These are phyloP conservation scores for Malurus cyaneus DNA, from an alignment of 2,113 vertebrate genomes.

Conservation along the genomic window DNA sequence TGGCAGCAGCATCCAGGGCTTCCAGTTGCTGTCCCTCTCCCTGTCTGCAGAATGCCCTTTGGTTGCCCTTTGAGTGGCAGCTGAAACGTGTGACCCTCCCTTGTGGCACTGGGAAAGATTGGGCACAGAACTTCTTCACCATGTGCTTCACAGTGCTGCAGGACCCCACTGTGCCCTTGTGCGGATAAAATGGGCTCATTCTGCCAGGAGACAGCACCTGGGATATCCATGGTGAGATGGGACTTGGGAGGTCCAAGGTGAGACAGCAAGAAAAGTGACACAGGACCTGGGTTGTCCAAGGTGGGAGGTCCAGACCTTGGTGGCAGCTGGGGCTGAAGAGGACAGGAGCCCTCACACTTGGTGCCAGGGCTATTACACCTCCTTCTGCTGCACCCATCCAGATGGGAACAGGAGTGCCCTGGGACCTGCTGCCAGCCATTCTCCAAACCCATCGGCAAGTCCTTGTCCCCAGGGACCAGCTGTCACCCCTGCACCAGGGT, in stretches of 20 bases:
- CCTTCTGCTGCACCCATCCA: fast-evolving
- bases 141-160: fast-evolving
- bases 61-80: background rate
- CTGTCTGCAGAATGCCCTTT: background rate
- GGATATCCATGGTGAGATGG: background rate
- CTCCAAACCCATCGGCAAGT: background rate
- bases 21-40: background rate
- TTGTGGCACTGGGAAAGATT: background rate
- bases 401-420: background rate
- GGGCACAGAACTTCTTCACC: background rate
- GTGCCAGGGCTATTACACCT: background rate
- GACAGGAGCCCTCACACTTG: background rate
- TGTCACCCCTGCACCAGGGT: fast-evolving
- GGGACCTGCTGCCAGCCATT: background rate
- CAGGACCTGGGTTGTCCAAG: too few species aligned
- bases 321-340: background rate
- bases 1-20: background rate
- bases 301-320: background rate
- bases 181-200: background rate
- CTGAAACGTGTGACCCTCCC: background rate
- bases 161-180: background rate
- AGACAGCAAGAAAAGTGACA: too few species aligned
- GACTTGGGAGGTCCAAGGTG: too few species aligned
- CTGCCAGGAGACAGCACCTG: background rate
- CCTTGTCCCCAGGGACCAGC: background rate